Evolutionary conservation across 2,113 vertebrate species (phyloP), one percentile per base, ranked within the genome.

Genomic region (Tringa solitaria): DNA sequence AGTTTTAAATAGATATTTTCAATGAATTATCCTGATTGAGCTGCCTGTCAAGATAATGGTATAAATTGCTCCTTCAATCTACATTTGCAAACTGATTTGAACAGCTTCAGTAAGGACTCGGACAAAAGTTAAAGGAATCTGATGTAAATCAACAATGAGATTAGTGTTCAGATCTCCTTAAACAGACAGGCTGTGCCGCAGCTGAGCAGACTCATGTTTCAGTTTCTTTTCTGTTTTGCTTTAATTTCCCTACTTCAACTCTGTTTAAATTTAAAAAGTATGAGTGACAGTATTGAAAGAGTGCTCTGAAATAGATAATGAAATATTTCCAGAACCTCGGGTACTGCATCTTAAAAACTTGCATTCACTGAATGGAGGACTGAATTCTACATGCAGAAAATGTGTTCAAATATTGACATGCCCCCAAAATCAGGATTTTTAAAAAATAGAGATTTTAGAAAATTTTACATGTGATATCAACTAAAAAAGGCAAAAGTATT

Each of bases 121-220:
- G 67, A 82, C 67, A 75, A 86, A 97, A 95, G 82, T 91, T 88
- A 83, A 94, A 96, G 53, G 86, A 95, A 88, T 95, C 65, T 90
- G 95, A 96, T 96, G 92, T 81, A 96, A 97, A 97, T 89, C 93
- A 95, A 92, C 83, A 85, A 70, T 59, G 72, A 96, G 87, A 97
- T 96, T 94, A 96, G 93, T 94, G 96, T 93, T 95, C 89, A 28
- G 70, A 81, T 94, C 65, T 88, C 69, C 69, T 79, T 51, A 83
- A 90, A 81, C 67, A 84, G 80, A 64, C 79, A 87, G 76, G 67
- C 88, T 91, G 87, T 82, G 79, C 81, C 17, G 26, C 94, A 92
- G 92, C 84, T 93, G 92, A 97, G 75, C 51, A 56, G 94, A 93
- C 60, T 96, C 85, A 77, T 15, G 79, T 96, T 97, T 95, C 95